Conservation (phyloP, 1,140 invertebrate genomes). For the Drosophila virilis region DNA sequence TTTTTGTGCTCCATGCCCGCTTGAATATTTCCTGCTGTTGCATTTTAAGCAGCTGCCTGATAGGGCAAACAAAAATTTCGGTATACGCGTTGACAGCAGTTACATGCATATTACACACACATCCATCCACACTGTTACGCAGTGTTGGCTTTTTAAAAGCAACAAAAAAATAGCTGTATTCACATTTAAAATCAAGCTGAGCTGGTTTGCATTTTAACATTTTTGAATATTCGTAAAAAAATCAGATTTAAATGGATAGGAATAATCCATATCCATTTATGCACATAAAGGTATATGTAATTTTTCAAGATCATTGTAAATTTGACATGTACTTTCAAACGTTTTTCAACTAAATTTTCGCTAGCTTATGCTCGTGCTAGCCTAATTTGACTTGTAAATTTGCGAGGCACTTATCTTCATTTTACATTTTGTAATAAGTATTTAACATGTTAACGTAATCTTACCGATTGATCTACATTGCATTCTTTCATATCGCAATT, state of each 20-base stretch:
- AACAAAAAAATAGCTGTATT: background rate
- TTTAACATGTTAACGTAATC: too few relatives aligned
- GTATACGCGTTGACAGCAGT: conserved; percentile 73
- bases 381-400: background rate
- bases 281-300: background rate
- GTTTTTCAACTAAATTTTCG: too few relatives aligned
- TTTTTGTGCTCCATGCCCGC: background rate
- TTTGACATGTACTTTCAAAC: too few relatives aligned
- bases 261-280: too few relatives aligned
- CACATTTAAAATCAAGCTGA: background rate
- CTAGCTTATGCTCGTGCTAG: too few relatives aligned
- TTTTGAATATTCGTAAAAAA: background rate
- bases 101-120: conserved; percentile 62
- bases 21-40: conserved; percentile 52
- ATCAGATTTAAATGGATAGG: background rate
- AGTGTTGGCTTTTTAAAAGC: conserved; percentile 3
- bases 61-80: conserved; percentile 39
- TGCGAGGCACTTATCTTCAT: background rate
- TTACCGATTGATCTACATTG: too few relatives aligned
- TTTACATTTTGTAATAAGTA: too few relatives aligned
- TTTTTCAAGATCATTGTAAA: too few relatives aligned
- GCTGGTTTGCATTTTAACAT: background rate
- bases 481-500: too few relatives aligned
- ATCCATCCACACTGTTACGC: background rate
- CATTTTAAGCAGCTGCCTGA: conserved; percentile 66